Evolutionary conservation across 2,113 vertebrate species (phyloP).

Genomic region (Triplophysa dalaica): DNA sequence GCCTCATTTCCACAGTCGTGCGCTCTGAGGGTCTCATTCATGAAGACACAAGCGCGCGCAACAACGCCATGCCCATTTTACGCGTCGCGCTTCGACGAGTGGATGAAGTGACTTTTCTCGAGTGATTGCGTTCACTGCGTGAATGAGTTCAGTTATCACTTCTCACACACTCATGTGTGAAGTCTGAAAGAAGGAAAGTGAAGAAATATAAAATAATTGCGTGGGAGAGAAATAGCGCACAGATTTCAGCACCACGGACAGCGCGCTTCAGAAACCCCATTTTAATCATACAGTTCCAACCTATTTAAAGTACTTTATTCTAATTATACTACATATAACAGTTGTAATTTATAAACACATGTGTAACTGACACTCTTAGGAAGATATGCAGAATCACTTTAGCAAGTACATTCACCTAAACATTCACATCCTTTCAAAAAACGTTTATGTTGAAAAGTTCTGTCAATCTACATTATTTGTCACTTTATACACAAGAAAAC

Average conservation of each 20-base stretch:
- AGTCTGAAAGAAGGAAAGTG: too few relatives aligned
- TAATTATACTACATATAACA: too few relatives aligned
- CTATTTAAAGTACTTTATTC: too few relatives aligned
- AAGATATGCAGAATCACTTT: too few relatives aligned
- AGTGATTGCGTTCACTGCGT: neutral
- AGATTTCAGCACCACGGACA: constrained; percentile 68
- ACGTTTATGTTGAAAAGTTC: neutral
- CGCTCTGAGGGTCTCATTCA: constrained; percentile 10
- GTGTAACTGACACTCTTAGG: too few relatives aligned
- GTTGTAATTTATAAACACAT: too few relatives aligned
- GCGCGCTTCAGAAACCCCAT: constrained; percentile 21
- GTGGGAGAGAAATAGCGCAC: neutral
- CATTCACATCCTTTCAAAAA: neutral
- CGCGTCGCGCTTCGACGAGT: neutral
- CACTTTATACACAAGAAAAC: neutral
- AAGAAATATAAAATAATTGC: neutral
- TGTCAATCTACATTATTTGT: neutral
- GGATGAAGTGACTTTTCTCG: neutral
- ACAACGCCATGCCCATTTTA: neutral
- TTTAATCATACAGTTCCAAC: too few relatives aligned
- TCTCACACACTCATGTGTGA: too few relatives aligned
- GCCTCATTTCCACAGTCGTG: constrained; percentile 21
- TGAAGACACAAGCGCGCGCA: neutral
- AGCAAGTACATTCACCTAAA: too few relatives aligned
- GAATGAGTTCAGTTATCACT: too few relatives aligned